Base-by-base conservation (phyloP, 1,140 invertebrate genomes). In the Coelopa frigida region DNA sequence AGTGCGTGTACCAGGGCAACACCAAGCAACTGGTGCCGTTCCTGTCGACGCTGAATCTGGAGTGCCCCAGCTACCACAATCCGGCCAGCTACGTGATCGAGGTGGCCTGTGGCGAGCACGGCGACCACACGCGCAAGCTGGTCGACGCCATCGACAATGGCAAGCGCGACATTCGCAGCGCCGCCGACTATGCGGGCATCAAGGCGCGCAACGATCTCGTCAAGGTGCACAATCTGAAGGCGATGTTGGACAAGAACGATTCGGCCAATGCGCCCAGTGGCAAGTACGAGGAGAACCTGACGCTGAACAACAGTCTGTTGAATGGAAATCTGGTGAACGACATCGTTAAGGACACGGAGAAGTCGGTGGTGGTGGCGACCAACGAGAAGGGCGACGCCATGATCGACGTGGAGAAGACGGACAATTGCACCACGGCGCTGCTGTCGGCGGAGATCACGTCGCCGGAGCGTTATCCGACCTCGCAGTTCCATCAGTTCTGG, bases 11-110 rank as follows among this genome's bases (percentile, higher is more conserved):
- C 61, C 84, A 93, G 62, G 94, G 94, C 27, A 85, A 83, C 43
- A 87, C 86, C 0, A 79, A 77, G 43, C 80, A 87, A 53, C 71
- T 97, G 38, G 85, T 98, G 29, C 89, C 93, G 27, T 96, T 94
- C 72, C 74, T 96, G 14, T 78, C 80, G 20, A 83, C 80, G 12
- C 78, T 92, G 35, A 81, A 79, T 23, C 76, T 97, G 12, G 83
- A 88, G 54, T 97, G 93, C 66, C 94, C 94, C 0, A 83, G 87
- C 17, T 98, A 97, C 68, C 93, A 97, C 70, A 98, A 98, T 73
- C 93, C 94, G 14, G 91, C 94, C 10, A 95, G 94, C 49, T 97
- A 93, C 75, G 86, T 94, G 44, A 94, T 95, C 72, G 91, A 96
- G 68, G 89, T 96, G 0, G 89, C 93, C 0, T 91, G 89, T 61